These are phyloP conservation scores for Andrena camellia DNA, from an alignment of 2,888 invertebrate species.

Conservation along the genomic window DNA sequence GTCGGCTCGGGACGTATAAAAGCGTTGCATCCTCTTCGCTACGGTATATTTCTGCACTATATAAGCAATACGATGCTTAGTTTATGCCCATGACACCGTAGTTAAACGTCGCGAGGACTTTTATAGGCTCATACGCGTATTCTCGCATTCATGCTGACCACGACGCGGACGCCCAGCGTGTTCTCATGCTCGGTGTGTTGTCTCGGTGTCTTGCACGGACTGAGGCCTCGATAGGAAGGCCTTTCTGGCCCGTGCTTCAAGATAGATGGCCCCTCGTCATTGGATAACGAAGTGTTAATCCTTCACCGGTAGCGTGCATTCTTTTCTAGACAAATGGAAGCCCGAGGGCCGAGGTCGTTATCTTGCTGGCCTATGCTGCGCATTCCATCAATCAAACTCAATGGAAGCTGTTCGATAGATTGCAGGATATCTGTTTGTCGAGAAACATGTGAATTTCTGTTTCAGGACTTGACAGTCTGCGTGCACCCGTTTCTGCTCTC, in stretches of 20 bases:
- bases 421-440: background rate
- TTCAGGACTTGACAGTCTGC: background rate
- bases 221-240: constrained; percentile 3
- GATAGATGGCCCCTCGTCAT: constrained; percentile 34
- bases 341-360: background rate
- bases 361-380: background rate
- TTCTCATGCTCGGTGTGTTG: constrained; percentile 19
- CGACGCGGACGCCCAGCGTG: constrained; percentile 66
- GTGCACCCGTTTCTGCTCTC: too few species aligned
- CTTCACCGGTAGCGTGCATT: constrained; percentile 44
- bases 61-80: constrained; percentile 80
- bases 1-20: constrained; percentile 63
- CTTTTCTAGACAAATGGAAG: constrained; percentile 23
- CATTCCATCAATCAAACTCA: constrained; percentile 5
- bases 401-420: background rate
- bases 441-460: background rate
- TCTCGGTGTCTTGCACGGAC: constrained; percentile 15
- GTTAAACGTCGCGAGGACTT: constrained; percentile 81
- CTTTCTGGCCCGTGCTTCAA: constrained; percentile 10
- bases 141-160: constrained; percentile 74
- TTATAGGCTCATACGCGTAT: constrained; percentile 80
- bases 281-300: constrained; percentile 53
- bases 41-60: constrained; percentile 79
- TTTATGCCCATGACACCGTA: constrained; percentile 79
- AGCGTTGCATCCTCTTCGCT: constrained; percentile 68